phyloP scores from a whole-genome alignment of 1,140 invertebrate species.

The Brachionus plicatilis region DNA sequence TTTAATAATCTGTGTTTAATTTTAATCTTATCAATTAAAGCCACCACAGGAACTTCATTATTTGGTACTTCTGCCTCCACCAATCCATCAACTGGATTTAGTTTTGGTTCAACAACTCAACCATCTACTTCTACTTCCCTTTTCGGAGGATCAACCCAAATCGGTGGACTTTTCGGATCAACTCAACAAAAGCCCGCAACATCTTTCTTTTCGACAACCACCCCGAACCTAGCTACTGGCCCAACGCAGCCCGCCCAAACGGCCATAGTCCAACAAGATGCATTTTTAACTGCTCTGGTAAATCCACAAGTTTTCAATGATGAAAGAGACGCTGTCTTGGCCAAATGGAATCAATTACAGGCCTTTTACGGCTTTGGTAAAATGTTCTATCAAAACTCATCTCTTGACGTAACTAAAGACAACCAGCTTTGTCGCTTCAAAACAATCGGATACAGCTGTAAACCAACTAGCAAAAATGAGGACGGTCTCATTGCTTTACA shows the following conservation, averaged over 20 bases:
- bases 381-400: constrained; percentile 49
- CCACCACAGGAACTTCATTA: constrained; percentile 43
- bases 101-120: constrained; percentile 44
- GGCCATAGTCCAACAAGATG: background rate
- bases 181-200: constrained; percentile 26
- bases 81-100: constrained; percentile 53
- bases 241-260: constrained; percentile 63
- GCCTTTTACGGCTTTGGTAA: constrained; percentile 82
- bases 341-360: constrained; percentile 86
- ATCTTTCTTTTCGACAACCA: background rate
- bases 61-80: constrained; percentile 45
- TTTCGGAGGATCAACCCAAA: constrained; percentile 43
- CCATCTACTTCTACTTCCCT: constrained; percentile 42
- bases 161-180: constrained; percentile 43
- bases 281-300: constrained; percentile 63
- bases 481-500: constrained; percentile 76
- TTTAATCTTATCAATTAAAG: constrained; percentile 41
- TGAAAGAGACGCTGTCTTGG: constrained; percentile 80
- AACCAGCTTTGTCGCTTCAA: constrained; percentile 43
- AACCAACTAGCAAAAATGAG: constrained; percentile 74
- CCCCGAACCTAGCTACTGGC: constrained; percentile 58
- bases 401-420: constrained; percentile 13
- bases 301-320: constrained; percentile 81
- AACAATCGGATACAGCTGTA: constrained; percentile 77
- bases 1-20: background rate